Evolutionary conservation across 2,888 invertebrate species (phyloP).

Genomic region (Antitype chi): DNA sequence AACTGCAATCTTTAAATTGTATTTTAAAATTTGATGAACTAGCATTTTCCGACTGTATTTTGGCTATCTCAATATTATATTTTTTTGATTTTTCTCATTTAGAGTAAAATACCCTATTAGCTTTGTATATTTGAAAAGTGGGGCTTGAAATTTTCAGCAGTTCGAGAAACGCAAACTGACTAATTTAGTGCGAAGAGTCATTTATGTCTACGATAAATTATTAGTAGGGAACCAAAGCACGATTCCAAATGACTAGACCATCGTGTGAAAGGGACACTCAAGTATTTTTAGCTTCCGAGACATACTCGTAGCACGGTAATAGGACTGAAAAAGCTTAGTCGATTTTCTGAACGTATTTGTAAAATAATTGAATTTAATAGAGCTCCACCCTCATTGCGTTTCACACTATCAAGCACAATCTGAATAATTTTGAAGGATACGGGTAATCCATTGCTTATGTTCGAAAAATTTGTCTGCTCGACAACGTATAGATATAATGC

Average conservation of each 20-base stretch:
- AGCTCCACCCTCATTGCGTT: background rate
- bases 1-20: too few relatives aligned
- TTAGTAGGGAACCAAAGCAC: constrained; percentile 14
- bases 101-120: too few relatives aligned
- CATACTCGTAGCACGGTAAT: background rate
- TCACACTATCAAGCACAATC: too few relatives aligned
- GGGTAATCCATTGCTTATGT: too few relatives aligned
- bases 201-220: constrained; percentile 32
- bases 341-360: constrained; percentile 5
- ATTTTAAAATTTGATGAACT: too few relatives aligned
- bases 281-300: constrained; percentile 49
- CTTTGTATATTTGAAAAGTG: background rate
- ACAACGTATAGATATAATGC: too few relatives aligned
- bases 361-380: background rate
- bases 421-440: too few relatives aligned
- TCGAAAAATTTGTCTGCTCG: too few relatives aligned
- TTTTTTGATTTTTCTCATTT: too few relatives aligned
- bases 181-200: constrained; percentile 26
- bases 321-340: constrained; percentile 21
- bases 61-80: too few relatives aligned
- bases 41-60: too few relatives aligned
- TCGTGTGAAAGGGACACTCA: constrained; percentile 30
- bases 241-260: constrained; percentile 25
- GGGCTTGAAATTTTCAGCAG: background rate
- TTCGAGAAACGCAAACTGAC: constrained; percentile 26